phyloP scores from a whole-genome alignment of 1,140 invertebrate genomes.

The Calephelis nemesis region DNA sequence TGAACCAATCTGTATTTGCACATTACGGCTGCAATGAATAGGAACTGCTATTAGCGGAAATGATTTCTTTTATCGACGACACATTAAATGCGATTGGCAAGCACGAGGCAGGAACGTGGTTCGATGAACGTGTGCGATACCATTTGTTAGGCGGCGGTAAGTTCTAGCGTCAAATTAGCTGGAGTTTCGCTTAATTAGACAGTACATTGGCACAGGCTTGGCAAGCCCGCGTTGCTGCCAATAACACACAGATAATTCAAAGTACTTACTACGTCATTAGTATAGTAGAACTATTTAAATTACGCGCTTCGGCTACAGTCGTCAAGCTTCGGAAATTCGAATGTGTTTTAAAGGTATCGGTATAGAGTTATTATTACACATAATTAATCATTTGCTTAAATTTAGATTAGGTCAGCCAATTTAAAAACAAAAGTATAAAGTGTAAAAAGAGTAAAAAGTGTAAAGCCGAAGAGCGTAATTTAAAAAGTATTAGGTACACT shows the following conservation, averaged over 20 bases:
- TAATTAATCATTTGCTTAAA: too few species aligned
- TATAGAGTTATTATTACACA: too few species aligned
- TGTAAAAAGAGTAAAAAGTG: too few species aligned
- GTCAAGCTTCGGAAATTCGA: too few species aligned
- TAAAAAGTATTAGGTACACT: too few species aligned
- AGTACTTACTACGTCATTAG: slow-evolving; percentile 27
- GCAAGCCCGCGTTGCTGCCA: slow-evolving; percentile 30
- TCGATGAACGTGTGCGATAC: slow-evolving; percentile 75
- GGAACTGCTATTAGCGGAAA: slow-evolving; percentile 39
- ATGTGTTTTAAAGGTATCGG: too few species aligned
- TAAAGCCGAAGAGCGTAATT: too few species aligned
- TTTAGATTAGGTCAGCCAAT: too few species aligned
- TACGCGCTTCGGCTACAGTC: too few species aligned
- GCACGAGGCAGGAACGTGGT: slow-evolving; percentile 49
- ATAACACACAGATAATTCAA: neutral
- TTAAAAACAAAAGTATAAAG: too few species aligned
- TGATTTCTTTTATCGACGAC: slow-evolving; percentile 49
- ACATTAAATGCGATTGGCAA: slow-evolving; percentile 43
- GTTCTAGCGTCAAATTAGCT: slow-evolving; percentile 72
- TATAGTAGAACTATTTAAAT: too few species aligned
- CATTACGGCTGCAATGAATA: slow-evolving; percentile 32
- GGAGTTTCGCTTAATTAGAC: slow-evolving; percentile 68
- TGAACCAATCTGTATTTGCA: slow-evolving; percentile 41
- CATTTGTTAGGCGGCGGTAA: slow-evolving; percentile 69
- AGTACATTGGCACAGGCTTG: slow-evolving; percentile 36